These are phyloP conservation scores for Caiman crocodilus DNA, from an alignment of 2,797 vertebrate species.

Conservation along the genomic window DNA sequence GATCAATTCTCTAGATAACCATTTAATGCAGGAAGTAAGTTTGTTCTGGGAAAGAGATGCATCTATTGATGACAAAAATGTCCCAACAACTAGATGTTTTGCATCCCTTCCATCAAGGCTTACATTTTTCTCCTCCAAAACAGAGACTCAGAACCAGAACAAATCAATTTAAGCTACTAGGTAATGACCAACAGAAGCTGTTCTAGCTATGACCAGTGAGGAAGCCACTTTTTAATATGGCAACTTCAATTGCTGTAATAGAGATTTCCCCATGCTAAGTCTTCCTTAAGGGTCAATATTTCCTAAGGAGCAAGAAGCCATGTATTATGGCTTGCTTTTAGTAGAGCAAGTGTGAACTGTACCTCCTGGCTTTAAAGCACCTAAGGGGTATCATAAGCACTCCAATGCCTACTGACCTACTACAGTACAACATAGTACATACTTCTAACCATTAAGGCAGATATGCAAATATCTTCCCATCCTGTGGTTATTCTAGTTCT, in stretches of 20 bases:
- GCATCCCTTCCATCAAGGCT: background rate
- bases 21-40: background rate
- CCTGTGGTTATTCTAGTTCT: background rate
- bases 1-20: background rate
- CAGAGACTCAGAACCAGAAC: background rate
- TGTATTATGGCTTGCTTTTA: background rate
- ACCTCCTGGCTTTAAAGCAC: background rate
- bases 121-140: background rate
- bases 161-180: background rate
- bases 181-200: background rate
- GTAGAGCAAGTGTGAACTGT: background rate
- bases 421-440: background rate
- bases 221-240: rapidly evolving
- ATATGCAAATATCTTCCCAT: background rate
- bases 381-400: background rate
- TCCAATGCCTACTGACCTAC: background rate
- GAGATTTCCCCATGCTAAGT: too few relatives aligned
- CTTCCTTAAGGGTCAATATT: too few relatives aligned
- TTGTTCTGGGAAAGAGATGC: background rate
- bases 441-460: background rate
- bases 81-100: background rate
- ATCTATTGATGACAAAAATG: background rate
- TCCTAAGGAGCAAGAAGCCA: background rate
- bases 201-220: background rate
- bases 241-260: too few relatives aligned